Conservation (phyloP, 2,113 vertebrate species). For the Semnornis frantzii region DNA sequence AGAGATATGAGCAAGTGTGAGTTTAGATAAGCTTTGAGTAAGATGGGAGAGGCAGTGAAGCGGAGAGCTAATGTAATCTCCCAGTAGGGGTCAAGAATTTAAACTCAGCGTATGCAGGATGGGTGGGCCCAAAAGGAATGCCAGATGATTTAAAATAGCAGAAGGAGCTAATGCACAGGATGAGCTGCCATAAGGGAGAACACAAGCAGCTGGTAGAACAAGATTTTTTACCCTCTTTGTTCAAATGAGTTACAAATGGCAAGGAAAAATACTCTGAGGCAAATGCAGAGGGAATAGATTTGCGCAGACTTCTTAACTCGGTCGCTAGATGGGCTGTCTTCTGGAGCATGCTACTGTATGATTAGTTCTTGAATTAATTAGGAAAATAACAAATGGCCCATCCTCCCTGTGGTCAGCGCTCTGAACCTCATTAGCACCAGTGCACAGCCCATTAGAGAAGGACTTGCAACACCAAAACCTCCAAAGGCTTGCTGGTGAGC, state of each 20-base stretch:
- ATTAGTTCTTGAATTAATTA: conserved; percentile 55
- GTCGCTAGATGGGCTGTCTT: not conserved
- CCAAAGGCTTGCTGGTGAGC: not conserved
- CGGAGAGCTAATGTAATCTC: conserved; percentile 42
- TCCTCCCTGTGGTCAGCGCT: not conserved
- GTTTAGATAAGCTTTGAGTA: conserved; percentile 57
- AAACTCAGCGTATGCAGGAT: not conserved
- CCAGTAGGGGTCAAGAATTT: conserved; percentile 63
- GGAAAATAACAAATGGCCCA: conserved; percentile 28
- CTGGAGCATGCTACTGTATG: not conserved
- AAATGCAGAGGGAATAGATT: not conserved
- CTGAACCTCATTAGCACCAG: conserved; percentile 27
- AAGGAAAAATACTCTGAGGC: not conserved
- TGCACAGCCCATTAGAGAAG: not conserved
- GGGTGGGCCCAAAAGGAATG: conserved; percentile 64
- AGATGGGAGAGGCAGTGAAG: conserved; percentile 56
- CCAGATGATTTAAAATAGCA: conserved; percentile 48
- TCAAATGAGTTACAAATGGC: not conserved
- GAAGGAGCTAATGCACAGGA: conserved; percentile 35
- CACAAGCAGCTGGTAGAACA: conserved; percentile 11
- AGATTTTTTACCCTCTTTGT: not conserved
- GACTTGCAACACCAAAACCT: not conserved
- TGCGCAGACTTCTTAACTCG: not conserved
- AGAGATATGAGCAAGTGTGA: not conserved
- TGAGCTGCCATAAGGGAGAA: not conserved